A percentile compares a stretch with the other conserved stretches of the same genome.
phyloP scores from a whole-genome alignment of 2,888 invertebrate genomes.

The Lydus trimaculatus region DNA sequence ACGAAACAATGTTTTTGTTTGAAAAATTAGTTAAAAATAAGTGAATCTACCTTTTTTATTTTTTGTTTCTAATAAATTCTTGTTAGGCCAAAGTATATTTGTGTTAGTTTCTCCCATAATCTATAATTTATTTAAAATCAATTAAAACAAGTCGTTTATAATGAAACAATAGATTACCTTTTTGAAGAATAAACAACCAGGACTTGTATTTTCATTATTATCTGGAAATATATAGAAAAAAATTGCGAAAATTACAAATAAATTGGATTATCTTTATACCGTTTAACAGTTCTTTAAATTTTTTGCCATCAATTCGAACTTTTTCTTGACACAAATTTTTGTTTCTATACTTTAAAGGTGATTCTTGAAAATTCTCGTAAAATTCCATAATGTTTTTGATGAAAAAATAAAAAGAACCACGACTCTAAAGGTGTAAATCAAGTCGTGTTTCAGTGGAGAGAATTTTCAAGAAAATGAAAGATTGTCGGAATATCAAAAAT shows the following conservation, averaged over 20 bases:
- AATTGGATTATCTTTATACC: neutral
- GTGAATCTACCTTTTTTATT: neutral
- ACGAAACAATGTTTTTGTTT: neutral
- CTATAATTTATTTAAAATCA: neutral
- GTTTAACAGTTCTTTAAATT: neutral
- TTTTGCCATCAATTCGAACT: neutral
- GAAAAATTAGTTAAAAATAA: neutral
- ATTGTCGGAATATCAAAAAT: no score
- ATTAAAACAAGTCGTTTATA: neutral
- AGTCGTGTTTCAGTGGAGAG: neutral
- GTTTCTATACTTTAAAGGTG: neutral
- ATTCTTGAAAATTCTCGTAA: neutral
- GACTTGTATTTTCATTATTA: neutral
- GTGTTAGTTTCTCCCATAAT: neutral
- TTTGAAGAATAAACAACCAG: neutral
- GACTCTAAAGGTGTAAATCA: no score
- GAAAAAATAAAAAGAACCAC: no score
- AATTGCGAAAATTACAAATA: neutral
- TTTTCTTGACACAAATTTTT: neutral
- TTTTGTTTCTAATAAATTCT: neutral
- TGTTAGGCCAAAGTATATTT: neutral
- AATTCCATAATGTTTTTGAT: neutral
- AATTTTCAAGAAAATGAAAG: neutral
- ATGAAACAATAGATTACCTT: neutral
- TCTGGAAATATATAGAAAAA: neutral